Evolutionary conservation across 2,888 invertebrate genomes (phyloP), one percentile per base, ranked within the genome.

Genomic region (Heliconius aoede): DNA sequence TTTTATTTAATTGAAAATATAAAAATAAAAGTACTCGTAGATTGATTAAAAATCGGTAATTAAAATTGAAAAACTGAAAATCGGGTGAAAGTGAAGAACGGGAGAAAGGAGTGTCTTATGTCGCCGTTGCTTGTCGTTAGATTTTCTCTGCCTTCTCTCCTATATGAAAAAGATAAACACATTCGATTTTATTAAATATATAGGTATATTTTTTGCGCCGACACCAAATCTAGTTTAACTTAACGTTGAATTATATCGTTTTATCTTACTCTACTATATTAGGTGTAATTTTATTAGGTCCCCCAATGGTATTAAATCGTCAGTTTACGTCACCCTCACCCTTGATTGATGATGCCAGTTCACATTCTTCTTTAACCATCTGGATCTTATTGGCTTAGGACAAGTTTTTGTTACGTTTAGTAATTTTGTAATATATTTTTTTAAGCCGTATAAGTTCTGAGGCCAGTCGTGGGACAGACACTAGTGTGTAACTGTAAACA

Each of bases 271-370:
- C 30, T 8, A 18, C 36, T 21, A 40, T 74, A 79, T 76, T 69
- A 76, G 74, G 74, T 30, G 64, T 78, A 76, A 77, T 78, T 78
- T 78, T 78, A 79, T 76, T 74, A 74, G 73, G 68, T 78, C 77
- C 75, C 78, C 79, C 72, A 79, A 79, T 78, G 73, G 79, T 79
- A 79, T 79, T 79, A 80, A 72, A 72, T 68, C 77, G 77, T 80
- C 74, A 78, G 71, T 81, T 81, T 80, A 67, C 78, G 77, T 79
- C 78, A 78, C 73, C 36, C 30, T 79, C 78, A 78, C 73, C 36
- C 30, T 71, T 72, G 73, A 79, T 80, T 80, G 76, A 80, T 75
- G 67, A 73, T 32, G 32, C 68, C 76, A 68, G 73, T 72, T 76
- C 74, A 55, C 74, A 79, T 80, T 77, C 79, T 74, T 24, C 64